These are phyloP conservation scores for Cephalopterus ornatus DNA, from an alignment of 2,113 vertebrate species.

Conservation along the genomic window DNA sequence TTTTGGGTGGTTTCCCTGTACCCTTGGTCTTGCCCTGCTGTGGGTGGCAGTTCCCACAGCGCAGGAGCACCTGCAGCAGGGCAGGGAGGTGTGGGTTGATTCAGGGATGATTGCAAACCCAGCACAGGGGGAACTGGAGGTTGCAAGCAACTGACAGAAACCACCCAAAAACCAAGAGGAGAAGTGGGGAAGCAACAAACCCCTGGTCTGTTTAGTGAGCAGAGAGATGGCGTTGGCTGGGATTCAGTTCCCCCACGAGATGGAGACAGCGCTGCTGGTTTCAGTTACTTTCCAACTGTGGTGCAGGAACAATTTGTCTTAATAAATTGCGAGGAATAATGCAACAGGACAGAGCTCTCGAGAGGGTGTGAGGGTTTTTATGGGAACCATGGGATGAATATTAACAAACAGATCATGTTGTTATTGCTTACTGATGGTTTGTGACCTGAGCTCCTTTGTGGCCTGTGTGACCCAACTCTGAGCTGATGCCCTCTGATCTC, in stretches of 20 bases:
- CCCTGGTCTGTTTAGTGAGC: fast-evolving
- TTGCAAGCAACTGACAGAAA: neutral
- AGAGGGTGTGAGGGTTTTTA: neutral
- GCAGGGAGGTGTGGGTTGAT: neutral
- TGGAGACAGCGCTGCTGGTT: conserved; percentile 12
- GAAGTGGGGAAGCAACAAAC: neutral
- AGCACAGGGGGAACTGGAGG: neutral
- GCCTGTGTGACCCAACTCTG: neutral
- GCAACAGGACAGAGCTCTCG: neutral
- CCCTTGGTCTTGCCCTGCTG: fast-evolving
- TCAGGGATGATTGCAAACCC: neutral
- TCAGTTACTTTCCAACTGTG: neutral
- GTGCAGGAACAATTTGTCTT: neutral
- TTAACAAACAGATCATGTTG: neutral
- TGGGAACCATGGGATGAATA: neutral
- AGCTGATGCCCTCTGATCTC: neutral
- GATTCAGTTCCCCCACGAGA: neutral
- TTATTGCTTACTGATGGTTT: neutral
- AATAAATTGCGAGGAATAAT: neutral
- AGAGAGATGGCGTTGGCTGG: neutral
- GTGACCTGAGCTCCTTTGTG: neutral
- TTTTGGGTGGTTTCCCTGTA: neutral
- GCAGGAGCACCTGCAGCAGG: neutral
- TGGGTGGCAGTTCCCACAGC: neutral
- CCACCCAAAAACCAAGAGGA: neutral